Percentiles rank a stretch among this genome's conserved stretches.
These are phyloP conservation scores for Lithophane leautieri DNA, from an alignment of 2,888 invertebrate species.

Conservation along the genomic window DNA sequence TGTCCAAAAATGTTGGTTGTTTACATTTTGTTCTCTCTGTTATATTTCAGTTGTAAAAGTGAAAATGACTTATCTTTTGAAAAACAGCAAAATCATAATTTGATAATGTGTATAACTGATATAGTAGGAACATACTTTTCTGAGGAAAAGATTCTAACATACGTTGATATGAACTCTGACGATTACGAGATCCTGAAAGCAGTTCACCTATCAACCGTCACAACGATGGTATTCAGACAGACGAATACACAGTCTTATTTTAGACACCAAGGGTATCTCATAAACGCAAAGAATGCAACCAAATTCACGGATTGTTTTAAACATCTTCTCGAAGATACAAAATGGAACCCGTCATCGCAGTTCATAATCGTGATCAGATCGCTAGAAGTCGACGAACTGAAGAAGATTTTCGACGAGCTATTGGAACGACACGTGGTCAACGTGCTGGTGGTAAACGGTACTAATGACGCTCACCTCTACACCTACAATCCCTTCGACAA, in stretches of 20 bases:
- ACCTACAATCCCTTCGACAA: slow-evolving; percentile 80
- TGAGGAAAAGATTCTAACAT: slow-evolving; percentile 48
- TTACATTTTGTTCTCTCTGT: slow-evolving; percentile 28
- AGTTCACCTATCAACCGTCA: slow-evolving; percentile 49
- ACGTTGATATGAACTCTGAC: slow-evolving; percentile 47
- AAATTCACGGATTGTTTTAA: slow-evolving; percentile 64
- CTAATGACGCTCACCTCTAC: slow-evolving; percentile 70
- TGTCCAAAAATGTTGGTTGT: slow-evolving; percentile 56
- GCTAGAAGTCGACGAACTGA: slow-evolving; percentile 56
- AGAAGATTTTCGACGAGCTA: slow-evolving; percentile 72
- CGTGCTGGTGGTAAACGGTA: slow-evolving; percentile 72
- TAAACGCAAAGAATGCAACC: slow-evolving; percentile 56
- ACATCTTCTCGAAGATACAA: slow-evolving; percentile 61
- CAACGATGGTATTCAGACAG: slow-evolving; percentile 32
- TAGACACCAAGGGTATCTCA: slow-evolving; percentile 67
- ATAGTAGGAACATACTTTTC: slow-evolving; percentile 60
- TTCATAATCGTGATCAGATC: slow-evolving; percentile 71
- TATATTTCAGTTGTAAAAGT: slow-evolving; percentile 17
- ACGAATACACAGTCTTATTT: slow-evolving; percentile 9
- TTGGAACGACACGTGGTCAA: slow-evolving; percentile 69
- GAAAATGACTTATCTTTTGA: background rate
- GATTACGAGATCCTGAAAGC: slow-evolving; percentile 50
- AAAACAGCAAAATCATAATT: background rate
- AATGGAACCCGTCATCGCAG: slow-evolving; percentile 74
- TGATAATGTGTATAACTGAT: slow-evolving; percentile 48